Conservation (phyloP, 2,113 vertebrate species). For the Kryptolebias marmoratus region DNA sequence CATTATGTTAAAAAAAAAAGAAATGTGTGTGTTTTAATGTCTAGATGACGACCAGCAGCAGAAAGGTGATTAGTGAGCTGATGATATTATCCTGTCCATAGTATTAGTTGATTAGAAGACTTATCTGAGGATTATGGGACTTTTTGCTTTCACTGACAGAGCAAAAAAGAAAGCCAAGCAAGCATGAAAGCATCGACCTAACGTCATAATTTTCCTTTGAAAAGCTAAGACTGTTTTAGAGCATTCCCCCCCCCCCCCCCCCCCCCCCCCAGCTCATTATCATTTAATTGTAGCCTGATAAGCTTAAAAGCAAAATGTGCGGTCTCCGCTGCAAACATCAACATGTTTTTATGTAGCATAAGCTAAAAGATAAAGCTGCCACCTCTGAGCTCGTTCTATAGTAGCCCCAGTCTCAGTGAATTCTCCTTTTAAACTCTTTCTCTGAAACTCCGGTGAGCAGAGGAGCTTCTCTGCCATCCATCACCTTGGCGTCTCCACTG, state of each 20-base stretch:
- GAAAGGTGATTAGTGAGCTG: slow-evolving; percentile 66
- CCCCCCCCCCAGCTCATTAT: too few species aligned
- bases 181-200: slow-evolving; percentile 58
- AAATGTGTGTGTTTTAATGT: slow-evolving; percentile 18
- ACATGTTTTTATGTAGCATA: slow-evolving; percentile 30
- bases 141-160: slow-evolving; percentile 68
- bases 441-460: slow-evolving; percentile 55
- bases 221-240: slow-evolving; percentile 30
- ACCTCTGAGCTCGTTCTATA: slow-evolving; percentile 56
- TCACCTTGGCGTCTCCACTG: slow-evolving; percentile 65
- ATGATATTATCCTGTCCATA: slow-evolving; percentile 70
- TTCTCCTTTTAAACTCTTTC: slow-evolving; percentile 56
- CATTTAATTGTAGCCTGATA: slow-evolving; percentile 68
- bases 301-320: slow-evolving; percentile 56
- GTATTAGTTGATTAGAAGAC: slow-evolving; percentile 74
- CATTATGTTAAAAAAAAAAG: not conserved
- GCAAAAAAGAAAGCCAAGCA: slow-evolving; percentile 47
- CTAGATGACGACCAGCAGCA: slow-evolving; percentile 49
- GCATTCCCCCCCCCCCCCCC: slow-evolving; percentile 19
- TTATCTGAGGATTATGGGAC: slow-evolving; percentile 69
- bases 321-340: slow-evolving; percentile 39
- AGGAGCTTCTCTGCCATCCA: slow-evolving; percentile 59
- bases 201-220: slow-evolving; percentile 56
- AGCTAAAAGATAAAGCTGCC: slow-evolving; percentile 26
- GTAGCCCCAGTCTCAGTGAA: slow-evolving; percentile 43